Conservation (phyloP, 2,113 vertebrate species). For the Eulemur macaco region DNA sequence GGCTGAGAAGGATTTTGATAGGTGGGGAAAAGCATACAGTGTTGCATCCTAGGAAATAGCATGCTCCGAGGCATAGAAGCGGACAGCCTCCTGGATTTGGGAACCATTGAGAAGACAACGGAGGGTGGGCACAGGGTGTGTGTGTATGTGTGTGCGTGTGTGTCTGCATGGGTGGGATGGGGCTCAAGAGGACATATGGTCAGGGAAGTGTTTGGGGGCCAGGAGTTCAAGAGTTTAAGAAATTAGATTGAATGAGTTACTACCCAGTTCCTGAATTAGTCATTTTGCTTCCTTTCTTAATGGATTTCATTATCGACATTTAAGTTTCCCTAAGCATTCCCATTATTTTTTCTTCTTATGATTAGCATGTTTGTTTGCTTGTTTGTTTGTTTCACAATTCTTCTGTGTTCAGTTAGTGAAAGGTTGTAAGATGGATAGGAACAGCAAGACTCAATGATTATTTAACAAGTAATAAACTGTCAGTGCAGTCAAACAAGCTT, state of each 20-base stretch:
- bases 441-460: constrained; percentile 75
- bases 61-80: too few relatives aligned
- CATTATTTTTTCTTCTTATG: constrained; percentile 60
- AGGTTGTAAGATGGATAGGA: constrained; percentile 68
- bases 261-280: constrained; percentile 79
- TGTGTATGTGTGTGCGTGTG: background rate
- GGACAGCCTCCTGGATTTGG: background rate
- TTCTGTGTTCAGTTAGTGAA: constrained; percentile 67
- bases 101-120: background rate
- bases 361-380: constrained; percentile 60
- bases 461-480: constrained; percentile 80
- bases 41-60: background rate
- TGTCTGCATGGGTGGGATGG: background rate
- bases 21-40: background rate
- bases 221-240: constrained; percentile 71
- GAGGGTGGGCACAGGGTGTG: too few relatives aligned
- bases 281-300: constrained; percentile 78
- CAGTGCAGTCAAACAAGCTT: constrained; percentile 49
- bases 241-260: constrained; percentile 72
- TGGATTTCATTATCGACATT: constrained; percentile 71
- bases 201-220: constrained; percentile 61
- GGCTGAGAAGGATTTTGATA: background rate
- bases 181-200: constrained; percentile 55
- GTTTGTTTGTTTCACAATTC: constrained; percentile 48
- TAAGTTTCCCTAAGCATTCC: constrained; percentile 59